Percentiles rank a stretch among this genome's conserved stretches.
Conservation (phyloP, 1,140 invertebrate genomes). For the Nixonia krombeini region DNA sequence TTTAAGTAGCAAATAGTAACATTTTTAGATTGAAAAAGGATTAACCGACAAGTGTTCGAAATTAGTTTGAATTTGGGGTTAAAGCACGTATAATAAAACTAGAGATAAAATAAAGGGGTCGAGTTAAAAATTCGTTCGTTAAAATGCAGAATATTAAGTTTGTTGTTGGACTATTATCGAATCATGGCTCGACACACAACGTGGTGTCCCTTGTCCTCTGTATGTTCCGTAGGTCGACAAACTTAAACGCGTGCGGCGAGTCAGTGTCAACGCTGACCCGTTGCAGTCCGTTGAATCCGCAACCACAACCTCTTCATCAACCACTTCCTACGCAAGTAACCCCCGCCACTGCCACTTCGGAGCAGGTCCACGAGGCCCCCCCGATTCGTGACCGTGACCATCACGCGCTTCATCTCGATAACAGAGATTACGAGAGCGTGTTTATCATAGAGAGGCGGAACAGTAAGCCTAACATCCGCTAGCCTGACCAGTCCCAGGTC, state of each 20-base stretch:
- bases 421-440: constrained; percentile 82
- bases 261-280: constrained; percentile 72
- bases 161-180: constrained; percentile 40
- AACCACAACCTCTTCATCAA: constrained; percentile 72
- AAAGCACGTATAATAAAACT: too few species aligned
- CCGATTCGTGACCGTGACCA: constrained; percentile 72
- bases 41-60: too few species aligned
- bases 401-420: constrained; percentile 71
- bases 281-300: constrained; percentile 73
- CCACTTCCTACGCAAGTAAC: constrained; percentile 72
- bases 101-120: too few species aligned
- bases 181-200: constrained; percentile 53
- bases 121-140: too few species aligned
- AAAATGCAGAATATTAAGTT: too few species aligned
- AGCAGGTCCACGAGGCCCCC: constrained; percentile 69
- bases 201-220: constrained; percentile 68
- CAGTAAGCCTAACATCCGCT: constrained; percentile 76
- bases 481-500: constrained; percentile 64
- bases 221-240: constrained; percentile 72
- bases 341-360: constrained; percentile 70
- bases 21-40: too few species aligned
- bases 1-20: too few species aligned
- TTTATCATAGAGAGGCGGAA: constrained; percentile 83
- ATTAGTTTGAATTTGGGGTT: too few species aligned
- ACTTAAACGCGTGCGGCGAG: constrained; percentile 72